Conservation (phyloP, 2,888 invertebrate genomes). For the Ommatoiulus sabulosus region DNA sequence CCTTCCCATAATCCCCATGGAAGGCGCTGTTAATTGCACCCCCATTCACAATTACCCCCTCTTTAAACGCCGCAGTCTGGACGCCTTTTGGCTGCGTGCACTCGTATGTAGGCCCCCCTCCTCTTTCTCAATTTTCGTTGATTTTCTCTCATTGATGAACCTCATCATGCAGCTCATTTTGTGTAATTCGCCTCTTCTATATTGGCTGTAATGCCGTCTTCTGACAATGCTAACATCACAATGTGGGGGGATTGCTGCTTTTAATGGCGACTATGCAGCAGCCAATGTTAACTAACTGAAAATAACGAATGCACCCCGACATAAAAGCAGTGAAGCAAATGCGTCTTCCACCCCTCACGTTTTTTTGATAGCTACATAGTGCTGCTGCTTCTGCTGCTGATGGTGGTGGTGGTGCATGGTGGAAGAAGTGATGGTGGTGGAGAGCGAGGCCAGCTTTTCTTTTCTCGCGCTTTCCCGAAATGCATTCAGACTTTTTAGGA, state of each 20-base stretch:
- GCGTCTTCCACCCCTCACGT: conserved; percentile 7
- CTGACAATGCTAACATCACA: conserved; percentile 48
- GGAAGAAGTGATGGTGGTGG: background rate
- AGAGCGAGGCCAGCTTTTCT: conserved; percentile 46
- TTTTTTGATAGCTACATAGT: conserved; percentile 24
- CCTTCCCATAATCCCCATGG: conserved; percentile 20
- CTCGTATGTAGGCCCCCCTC: background rate
- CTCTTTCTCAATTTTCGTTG: conserved; percentile 36
- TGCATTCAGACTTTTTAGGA: conserved; percentile 46
- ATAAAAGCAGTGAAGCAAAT: conserved; percentile 48
- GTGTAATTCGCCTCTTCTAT: conserved; percentile 48
- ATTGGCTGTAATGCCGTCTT: conserved; percentile 48
- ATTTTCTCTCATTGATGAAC: conserved; percentile 48
- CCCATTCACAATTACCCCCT: conserved; percentile 47
- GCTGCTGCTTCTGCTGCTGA: background rate
- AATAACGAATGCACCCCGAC: conserved; percentile 46
- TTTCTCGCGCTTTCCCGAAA: conserved; percentile 37
- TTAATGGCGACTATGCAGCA: conserved; percentile 35
- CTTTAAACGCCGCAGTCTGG: conserved; percentile 43
- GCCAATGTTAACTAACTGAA: conserved; percentile 48
- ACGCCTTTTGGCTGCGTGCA: conserved; percentile 11
- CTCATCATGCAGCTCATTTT: conserved; percentile 48
- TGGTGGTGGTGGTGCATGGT: conserved; percentile 8
- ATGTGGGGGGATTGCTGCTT: conserved; percentile 47
- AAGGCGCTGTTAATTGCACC: conserved; percentile 27